Evolutionary conservation across 2,888 invertebrate species (phyloP).

Genomic region (Trachelus stipa): DNA sequence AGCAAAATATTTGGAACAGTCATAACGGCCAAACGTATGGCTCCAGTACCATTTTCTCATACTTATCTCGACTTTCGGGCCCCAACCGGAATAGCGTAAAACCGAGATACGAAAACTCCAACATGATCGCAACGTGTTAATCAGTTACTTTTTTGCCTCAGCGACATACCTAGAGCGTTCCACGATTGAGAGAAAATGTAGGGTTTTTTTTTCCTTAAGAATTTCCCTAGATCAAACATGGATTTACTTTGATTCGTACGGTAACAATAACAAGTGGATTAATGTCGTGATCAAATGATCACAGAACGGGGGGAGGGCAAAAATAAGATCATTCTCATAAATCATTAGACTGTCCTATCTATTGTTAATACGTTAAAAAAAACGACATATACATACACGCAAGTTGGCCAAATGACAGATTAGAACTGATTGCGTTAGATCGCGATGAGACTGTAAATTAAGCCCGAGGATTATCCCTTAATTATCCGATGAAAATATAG

Average conservation of each 20-base stretch:
- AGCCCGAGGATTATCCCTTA: conserved; percentile 9
- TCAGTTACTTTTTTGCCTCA: too few relatives aligned
- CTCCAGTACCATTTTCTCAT: background rate
- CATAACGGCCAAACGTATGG: background rate
- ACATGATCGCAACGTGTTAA: too few relatives aligned
- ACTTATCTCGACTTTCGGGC: background rate
- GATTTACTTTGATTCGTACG: too few relatives aligned
- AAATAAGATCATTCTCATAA: background rate
- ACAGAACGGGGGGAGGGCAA: too few relatives aligned
- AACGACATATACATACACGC: background rate
- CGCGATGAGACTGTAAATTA: conserved; percentile 17
- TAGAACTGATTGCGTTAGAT: conserved; percentile 18
- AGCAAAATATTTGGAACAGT: background rate
- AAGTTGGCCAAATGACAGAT: conserved; percentile 13
- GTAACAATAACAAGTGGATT: background rate
- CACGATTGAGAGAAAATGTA: background rate
- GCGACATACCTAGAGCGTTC: too few relatives aligned
- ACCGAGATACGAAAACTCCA: background rate
- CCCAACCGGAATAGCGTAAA: background rate
- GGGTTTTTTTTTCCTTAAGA: background rate
- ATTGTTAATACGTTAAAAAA: background rate
- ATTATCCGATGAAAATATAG: conserved; percentile 10
- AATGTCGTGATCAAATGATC: background rate
- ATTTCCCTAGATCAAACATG: background rate
- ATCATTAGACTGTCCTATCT: background rate